phyloP scores from a whole-genome alignment of 1,140 invertebrate genomes.

The Papilio xuthus region DNA sequence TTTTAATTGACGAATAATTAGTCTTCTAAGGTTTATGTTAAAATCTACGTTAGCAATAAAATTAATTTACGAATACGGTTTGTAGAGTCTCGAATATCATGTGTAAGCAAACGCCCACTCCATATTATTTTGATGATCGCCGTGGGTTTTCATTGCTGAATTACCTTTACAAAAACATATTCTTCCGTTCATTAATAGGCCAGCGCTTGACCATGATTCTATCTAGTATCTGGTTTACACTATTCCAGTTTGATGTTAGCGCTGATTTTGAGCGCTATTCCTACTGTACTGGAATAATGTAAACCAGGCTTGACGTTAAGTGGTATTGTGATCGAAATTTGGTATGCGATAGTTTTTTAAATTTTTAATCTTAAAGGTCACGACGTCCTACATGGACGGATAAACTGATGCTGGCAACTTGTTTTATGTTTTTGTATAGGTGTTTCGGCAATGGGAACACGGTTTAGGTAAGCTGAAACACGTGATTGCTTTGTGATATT shows the following conservation, averaged over 20 bases:
- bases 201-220: no score
- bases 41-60: neutral
- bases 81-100: neutral
- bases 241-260: no score
- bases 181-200: no score
- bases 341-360: no score
- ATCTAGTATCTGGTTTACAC: no score
- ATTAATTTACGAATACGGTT: conserved; percentile 5
- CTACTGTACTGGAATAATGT: no score
- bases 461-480: conserved; percentile 31
- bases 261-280: no score
- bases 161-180: neutral
- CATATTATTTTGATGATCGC: conserved; percentile 20
- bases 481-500: conserved; percentile 29
- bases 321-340: no score
- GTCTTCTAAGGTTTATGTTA: neutral
- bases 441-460: neutral
- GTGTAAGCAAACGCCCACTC: conserved; percentile 27
- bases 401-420: no score
- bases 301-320: no score
- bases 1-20: neutral
- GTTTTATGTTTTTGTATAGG: neutral
- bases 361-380: no score
- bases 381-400: no score
- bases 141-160: neutral